These are phyloP conservation scores for Corydoras sp. DNA, from an alignment of 2,113 vertebrate species.

Conservation along the genomic window DNA sequence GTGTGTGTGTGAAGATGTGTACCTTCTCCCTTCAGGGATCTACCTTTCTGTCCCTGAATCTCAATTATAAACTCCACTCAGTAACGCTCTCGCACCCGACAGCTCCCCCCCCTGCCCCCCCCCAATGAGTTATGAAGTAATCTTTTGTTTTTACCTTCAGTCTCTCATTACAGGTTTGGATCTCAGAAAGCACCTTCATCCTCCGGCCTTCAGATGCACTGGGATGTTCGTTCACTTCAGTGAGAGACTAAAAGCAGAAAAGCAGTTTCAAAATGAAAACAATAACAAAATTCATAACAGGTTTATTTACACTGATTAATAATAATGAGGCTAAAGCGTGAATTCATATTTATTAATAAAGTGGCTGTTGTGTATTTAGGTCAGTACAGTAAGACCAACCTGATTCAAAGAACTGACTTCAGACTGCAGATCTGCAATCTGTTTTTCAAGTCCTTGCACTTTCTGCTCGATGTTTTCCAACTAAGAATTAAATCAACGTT, in stretches of 20 bases:
- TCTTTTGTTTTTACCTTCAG: slow-evolving; percentile 49
- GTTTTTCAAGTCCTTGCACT: slow-evolving; percentile 18
- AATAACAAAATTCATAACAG: not conserved
- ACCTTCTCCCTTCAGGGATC: no score
- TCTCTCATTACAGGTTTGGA: slow-evolving; percentile 38
- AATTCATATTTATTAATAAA: no score
- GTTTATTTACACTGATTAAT: not conserved
- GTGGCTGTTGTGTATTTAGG: no score
- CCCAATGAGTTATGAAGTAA: no score
- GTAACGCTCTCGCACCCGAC: no score
- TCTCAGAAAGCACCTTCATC: slow-evolving; percentile 1
- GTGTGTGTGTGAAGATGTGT: no score
- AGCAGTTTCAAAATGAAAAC: no score
- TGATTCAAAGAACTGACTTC: slow-evolving; percentile 28
- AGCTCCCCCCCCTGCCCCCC: no score
- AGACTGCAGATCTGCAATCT: slow-evolving; percentile 30
- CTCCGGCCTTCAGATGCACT: not conserved
- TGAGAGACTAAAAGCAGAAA: slow-evolving; percentile 40
- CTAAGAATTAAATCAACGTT: slow-evolving; percentile 3
- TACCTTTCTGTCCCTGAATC: no score
- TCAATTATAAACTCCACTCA: no score
- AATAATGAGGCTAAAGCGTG: no score
- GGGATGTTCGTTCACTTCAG: slow-evolving; percentile 46
- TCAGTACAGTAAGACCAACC: slow-evolving; percentile 1
- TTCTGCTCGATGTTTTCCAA: slow-evolving; percentile 3